Conservation (phyloP, 2,113 vertebrate species). For the Mola mola region DNA sequence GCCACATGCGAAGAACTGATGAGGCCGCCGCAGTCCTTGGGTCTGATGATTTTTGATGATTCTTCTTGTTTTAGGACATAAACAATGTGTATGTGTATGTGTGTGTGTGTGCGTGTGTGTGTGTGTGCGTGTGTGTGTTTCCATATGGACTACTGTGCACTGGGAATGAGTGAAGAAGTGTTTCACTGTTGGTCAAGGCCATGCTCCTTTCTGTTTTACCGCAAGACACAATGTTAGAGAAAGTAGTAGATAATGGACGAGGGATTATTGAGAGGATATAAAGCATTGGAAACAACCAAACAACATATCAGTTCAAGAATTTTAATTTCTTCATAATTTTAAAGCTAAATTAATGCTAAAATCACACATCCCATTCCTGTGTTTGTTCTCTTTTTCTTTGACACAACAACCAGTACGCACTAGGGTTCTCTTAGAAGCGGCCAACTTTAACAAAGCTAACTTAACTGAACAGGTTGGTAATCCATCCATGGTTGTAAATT, state of each 20-base stretch:
- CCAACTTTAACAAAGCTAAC: too few relatives aligned
- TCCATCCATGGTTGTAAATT: too few relatives aligned
- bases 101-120: not conserved
- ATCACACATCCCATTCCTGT: too few relatives aligned
- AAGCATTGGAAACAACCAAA: too few relatives aligned
- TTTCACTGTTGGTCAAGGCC: conserved; percentile 36
- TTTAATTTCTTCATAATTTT: too few relatives aligned
- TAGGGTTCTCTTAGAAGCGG: too few relatives aligned
- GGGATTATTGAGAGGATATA: not conserved
- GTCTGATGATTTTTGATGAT: conserved; percentile 30
- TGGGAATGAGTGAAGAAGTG: conserved; percentile 4
- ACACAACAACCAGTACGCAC: too few relatives aligned
- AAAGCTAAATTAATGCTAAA: too few relatives aligned
- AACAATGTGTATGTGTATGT: not conserved
- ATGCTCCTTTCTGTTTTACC: not conserved
- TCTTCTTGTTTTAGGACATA: conserved; percentile 13
- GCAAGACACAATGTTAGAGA: not conserved
- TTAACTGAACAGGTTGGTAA: too few relatives aligned
- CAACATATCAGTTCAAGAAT: too few relatives aligned
- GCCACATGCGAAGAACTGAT: conserved; percentile 41
- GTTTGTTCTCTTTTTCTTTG: too few relatives aligned
- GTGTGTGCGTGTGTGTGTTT: not conserved
- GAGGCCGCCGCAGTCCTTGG: conserved; percentile 47
- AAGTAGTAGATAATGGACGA: too few relatives aligned
- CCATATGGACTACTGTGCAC: conserved; percentile 6